These are phyloP conservation scores for Schizotus pectinicornis DNA, from an alignment of 2,888 invertebrate genomes.

Conservation along the genomic window DNA sequence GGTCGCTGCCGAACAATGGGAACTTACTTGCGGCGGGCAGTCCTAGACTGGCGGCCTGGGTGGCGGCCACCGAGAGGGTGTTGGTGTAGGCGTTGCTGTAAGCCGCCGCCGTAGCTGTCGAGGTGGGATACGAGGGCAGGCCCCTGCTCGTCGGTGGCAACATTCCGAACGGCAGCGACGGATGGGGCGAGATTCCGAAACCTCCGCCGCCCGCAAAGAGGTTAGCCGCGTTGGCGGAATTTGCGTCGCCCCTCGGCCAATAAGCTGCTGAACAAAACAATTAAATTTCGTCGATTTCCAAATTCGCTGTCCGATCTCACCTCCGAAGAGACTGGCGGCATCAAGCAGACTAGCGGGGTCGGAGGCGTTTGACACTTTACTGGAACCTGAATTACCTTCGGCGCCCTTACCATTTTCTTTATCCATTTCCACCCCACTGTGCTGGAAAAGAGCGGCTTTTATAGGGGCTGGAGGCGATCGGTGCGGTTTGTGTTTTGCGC, in stretches of 20 bases:
- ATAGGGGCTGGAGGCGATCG: not conserved
- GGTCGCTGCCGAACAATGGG: not conserved
- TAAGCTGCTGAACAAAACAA: conserved; percentile 65
- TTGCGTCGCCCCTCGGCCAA: conserved; percentile 74
- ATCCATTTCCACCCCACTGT: conserved; percentile 68
- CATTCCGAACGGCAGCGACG: conserved; percentile 54
- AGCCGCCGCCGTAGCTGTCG: conserved; percentile 55
- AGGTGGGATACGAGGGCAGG: conserved; percentile 53
- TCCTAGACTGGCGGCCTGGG: conserved; percentile 83
- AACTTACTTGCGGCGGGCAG: conserved; percentile 75
- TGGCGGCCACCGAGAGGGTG: conserved; percentile 83
- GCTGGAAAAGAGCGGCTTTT: conserved; percentile 30
- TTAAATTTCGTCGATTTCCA: conserved; percentile 1
- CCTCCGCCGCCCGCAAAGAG: conserved; percentile 58
- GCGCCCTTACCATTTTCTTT: conserved; percentile 78
- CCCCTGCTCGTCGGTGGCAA: conserved; percentile 48
- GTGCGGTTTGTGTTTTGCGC: too few species aligned
- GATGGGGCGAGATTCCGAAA: conserved; percentile 56
- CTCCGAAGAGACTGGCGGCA: conserved; percentile 67
- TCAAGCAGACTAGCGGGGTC: conserved; percentile 78
- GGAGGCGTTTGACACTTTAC: conserved; percentile 54
- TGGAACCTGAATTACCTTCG: conserved; percentile 64
- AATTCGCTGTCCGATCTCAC: conserved; percentile 41
- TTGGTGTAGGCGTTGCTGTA: conserved; percentile 64
- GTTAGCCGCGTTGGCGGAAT: conserved; percentile 60